These are phyloP conservation scores for Meleagris gallopavo DNA, from an alignment of 2,113 vertebrate genomes.

Conservation along the genomic window DNA sequence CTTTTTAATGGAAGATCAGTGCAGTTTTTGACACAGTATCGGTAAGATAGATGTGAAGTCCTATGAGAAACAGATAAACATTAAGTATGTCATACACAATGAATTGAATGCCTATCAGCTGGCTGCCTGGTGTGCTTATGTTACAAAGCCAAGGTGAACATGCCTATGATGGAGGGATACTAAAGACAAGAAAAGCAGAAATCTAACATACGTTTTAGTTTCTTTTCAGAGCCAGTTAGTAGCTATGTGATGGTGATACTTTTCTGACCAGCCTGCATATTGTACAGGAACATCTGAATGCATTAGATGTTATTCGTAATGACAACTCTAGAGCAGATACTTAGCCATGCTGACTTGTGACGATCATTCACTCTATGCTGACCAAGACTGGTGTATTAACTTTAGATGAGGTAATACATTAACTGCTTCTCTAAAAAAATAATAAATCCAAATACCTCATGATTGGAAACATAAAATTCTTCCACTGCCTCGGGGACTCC, in stretches of 20 bases:
- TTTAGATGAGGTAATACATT: background rate
- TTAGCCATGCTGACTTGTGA: background rate
- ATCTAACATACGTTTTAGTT: background rate
- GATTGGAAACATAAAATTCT: background rate
- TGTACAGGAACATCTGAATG: rapidly evolving
- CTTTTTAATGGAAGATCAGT: background rate
- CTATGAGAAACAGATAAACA: background rate
- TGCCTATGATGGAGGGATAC: background rate
- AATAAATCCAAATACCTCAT: background rate
- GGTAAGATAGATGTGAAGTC: background rate
- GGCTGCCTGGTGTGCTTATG: background rate
- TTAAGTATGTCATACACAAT: background rate
- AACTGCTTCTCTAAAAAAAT: background rate
- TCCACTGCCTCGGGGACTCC: background rate
- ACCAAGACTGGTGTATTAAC: background rate
- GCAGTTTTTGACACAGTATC: background rate
- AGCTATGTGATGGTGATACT: too few species aligned
- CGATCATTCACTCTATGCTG: background rate
- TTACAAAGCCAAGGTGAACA: background rate
- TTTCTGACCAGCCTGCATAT: background rate
- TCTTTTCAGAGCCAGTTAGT: background rate
- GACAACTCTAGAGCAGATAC: background rate
- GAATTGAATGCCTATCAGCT: background rate
- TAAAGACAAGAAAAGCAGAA: background rate
- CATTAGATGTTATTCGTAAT: background rate